These are phyloP conservation scores for Brachionus koreanus DNA, from an alignment of 1,140 invertebrate species.

Conservation along the genomic window DNA sequence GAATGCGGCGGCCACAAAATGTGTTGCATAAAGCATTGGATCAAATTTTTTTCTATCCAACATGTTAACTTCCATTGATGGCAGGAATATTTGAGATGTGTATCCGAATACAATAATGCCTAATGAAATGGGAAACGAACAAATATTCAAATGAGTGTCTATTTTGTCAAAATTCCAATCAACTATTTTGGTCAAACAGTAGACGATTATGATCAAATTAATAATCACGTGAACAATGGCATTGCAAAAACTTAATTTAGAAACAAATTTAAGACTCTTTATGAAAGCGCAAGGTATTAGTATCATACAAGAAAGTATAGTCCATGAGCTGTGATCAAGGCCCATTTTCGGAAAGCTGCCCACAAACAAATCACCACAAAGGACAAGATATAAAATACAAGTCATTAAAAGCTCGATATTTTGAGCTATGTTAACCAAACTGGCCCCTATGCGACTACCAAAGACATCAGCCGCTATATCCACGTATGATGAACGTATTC, in stretches of 20 bases:
- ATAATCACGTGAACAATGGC: constrained; percentile 96
- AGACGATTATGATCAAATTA: constrained; percentile 90
- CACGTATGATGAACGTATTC: constrained; percentile 89
- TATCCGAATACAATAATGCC: constrained; percentile 99
- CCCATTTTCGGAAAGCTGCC: constrained; percentile 84
- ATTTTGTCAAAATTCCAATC: constrained; percentile 68
- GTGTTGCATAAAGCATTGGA: constrained; percentile 97
- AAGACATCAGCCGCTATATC: constrained; percentile 79
- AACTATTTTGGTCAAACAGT: constrained; percentile 85
- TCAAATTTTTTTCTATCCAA: constrained; percentile 82
- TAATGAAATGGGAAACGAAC: constrained; percentile 95
- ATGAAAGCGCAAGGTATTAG: constrained; percentile 84
- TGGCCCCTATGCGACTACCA: constrained; percentile 69
- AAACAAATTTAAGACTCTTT: constrained; percentile 88
- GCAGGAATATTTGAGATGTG: constrained; percentile 97
- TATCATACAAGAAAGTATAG: constrained; percentile 90
- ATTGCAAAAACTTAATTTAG: constrained; percentile 87
- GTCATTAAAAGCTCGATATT: constrained; percentile 98
- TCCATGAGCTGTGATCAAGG: constrained; percentile 82
- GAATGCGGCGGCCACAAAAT: constrained; percentile 91
- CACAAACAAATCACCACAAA: constrained; percentile 93
- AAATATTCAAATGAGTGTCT: constrained; percentile 83
- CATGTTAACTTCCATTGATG: constrained; percentile 93
- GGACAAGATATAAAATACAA: constrained; percentile 95
- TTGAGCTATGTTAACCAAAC: constrained; percentile 88